Percentiles rank a stretch among this genome's conserved stretches.
Conservation (phyloP, 2,797 vertebrate genomes). For the Cynodonichthys magdalenae region DNA sequence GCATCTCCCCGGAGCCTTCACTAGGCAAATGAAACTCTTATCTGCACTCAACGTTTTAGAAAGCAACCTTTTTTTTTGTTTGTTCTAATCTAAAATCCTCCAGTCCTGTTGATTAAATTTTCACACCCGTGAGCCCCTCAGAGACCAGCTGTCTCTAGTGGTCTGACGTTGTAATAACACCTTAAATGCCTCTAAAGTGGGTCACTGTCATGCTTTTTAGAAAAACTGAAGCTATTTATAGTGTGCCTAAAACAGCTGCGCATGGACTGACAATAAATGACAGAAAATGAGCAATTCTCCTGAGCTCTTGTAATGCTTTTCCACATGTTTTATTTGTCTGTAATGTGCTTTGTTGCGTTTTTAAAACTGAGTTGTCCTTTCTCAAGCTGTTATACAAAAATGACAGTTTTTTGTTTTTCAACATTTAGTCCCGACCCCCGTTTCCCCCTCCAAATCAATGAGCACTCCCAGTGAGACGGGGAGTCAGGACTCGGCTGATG, state of each 20-base stretch:
- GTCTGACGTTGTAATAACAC: conserved; percentile 53
- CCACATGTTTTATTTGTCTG: conserved; percentile 74
- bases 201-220: conserved; percentile 21
- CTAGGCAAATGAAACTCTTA: conserved; percentile 79
- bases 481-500: conserved; percentile 97
- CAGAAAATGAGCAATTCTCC: conserved; percentile 79
- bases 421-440: conserved; percentile 96
- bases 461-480: conserved; percentile 98
- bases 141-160: conserved; percentile 59
- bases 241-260: conserved; percentile 17
- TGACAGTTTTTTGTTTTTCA: conserved; percentile 90
- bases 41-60: neutral
- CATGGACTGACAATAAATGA: conserved; percentile 41
- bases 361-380: conserved; percentile 83
- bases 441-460: conserved; percentile 98
- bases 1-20: conserved; percentile 92
- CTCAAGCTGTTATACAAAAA: conserved; percentile 85
- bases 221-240: conserved; percentile 40
- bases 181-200: conserved; percentile 29
- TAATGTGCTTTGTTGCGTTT: conserved; percentile 55
- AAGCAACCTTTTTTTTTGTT: neutral
- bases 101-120: too few species aligned
- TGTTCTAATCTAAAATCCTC: too few species aligned
- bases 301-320: conserved; percentile 52
- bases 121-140: conserved; percentile 5